A percentile compares a stretch with the other conserved stretches of the same genome.
These are phyloP conservation scores for Protophormia terraenovae DNA, from an alignment of 2,888 invertebrate genomes.

Conservation along the genomic window DNA sequence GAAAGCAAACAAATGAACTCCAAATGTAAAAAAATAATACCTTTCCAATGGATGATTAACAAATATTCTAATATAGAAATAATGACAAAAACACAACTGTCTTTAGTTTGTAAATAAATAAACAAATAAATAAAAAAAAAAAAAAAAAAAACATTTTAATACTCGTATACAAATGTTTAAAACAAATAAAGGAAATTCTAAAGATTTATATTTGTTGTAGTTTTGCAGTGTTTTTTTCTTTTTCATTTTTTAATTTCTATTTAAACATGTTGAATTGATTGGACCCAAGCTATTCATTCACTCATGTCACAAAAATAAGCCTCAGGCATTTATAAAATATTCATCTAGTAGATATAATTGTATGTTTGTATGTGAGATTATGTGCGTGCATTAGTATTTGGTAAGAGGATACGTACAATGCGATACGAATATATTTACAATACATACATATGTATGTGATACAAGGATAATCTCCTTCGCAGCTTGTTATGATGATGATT, in stretches of 20 bases:
- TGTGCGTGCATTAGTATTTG: not conserved
- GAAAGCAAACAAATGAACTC: not conserved
- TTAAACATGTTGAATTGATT: conserved; percentile 10
- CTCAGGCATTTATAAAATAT: not conserved
- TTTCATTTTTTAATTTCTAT: conserved; percentile 2
- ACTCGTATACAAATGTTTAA: not conserved
- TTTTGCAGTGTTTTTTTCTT: not conserved
- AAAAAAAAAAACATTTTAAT: conserved; percentile 17
- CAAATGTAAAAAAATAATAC: conserved; percentile 16
- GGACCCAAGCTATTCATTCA: conserved; percentile 1
- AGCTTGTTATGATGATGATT: conserved; percentile 56
- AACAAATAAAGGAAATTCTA: not conserved
- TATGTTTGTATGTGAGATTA: not conserved
- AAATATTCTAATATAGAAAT: conserved; percentile 9
- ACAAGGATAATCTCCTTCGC: conserved; percentile 65
- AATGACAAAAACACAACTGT: conserved; percentile 22
- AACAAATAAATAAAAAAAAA: no score
- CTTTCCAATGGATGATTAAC: conserved; percentile 24
- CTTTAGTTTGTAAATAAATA: not conserved
- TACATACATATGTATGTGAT: not conserved
- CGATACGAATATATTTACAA: not conserved
- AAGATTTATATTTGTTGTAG: not conserved
- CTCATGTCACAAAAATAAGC: conserved; percentile 29
- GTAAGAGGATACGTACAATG: not conserved
- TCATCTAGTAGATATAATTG: no score